Evolutionary conservation across 2,113 vertebrate genomes (phyloP).

Genomic region (Dendropsophus ebraccatus): DNA sequence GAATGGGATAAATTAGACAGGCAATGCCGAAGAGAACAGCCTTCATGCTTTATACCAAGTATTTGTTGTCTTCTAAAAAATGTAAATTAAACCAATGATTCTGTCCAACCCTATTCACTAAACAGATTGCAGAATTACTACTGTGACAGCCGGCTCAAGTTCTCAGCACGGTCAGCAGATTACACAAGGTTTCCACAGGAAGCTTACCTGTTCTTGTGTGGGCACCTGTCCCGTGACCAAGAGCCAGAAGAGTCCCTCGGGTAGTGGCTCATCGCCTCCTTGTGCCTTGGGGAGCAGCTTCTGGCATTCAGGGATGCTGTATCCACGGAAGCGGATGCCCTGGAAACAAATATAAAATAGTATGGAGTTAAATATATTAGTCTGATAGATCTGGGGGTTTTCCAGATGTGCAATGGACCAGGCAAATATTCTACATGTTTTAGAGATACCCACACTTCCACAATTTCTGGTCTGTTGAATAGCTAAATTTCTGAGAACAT

Average conservation of each 20-base stretch:
- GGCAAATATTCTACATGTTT: no score
- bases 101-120: not conserved
- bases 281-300: constrained; percentile 88
- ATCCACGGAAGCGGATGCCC: constrained; percentile 96
- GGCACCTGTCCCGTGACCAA: constrained; percentile 91
- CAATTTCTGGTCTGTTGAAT: no score
- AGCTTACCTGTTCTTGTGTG: constrained; percentile 87
- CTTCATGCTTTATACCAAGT: not conserved
- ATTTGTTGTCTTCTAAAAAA: not conserved
- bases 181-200: not conserved
- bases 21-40: no score
- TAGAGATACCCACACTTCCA: no score
- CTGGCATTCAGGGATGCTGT: constrained; percentile 97
- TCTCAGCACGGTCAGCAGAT: not conserved
- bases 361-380: no score
- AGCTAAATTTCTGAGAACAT: no score
- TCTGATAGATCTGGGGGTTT: no score
- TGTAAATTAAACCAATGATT: not conserved
- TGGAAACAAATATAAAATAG: constrained; percentile 65
- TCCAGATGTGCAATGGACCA: no score
- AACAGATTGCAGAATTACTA: not conserved
- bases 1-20: no score
- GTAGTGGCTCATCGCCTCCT: constrained; percentile 90
- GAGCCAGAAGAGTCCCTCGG: constrained; percentile 96
- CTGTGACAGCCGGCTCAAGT: not conserved